Conservation (phyloP, 2,888 invertebrate species). For the Eilema sororculum region DNA sequence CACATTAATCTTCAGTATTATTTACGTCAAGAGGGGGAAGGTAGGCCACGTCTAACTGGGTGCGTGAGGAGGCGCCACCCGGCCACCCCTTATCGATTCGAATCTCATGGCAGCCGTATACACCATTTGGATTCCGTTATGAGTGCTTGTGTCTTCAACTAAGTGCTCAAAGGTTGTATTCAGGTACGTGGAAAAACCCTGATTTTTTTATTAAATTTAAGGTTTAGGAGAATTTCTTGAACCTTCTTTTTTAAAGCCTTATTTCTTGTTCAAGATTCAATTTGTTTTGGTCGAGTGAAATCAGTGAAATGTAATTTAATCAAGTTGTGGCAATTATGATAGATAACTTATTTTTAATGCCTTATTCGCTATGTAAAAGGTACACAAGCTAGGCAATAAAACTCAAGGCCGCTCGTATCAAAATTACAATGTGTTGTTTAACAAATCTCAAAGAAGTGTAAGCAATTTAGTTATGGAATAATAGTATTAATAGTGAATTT, state of each 20-base stretch:
- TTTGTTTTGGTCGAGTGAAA: not conserved
- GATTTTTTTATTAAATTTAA: not conserved
- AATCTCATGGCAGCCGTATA: conserved; percentile 62
- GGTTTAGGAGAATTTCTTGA: not conserved
- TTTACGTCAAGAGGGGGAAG: conserved; percentile 27
- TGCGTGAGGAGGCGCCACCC: conserved; percentile 54
- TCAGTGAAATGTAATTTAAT: not conserved
- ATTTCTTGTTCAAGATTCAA: not conserved
- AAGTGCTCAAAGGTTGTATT: conserved; percentile 36
- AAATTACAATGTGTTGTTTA: not conserved
- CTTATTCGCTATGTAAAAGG: not conserved
- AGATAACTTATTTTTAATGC: not conserved
- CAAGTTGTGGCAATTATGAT: not conserved
- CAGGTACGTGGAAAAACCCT: conserved; percentile 39
- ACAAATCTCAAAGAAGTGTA: not conserved
- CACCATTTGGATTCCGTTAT: conserved; percentile 47
- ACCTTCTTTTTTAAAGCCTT: not conserved
- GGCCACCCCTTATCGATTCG: conserved; percentile 72
- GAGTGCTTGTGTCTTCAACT: conserved; percentile 47
- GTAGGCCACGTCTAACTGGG: conserved; percentile 42
- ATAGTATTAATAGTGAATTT: not conserved
- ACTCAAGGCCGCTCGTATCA: not conserved
- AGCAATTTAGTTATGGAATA: too few species aligned
- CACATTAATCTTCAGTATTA: conserved; percentile 17
- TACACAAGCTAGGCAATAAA: not conserved